Evolutionary conservation across 2,888 invertebrate species (phyloP).

Genomic region (Drosophila macrospina): DNA sequence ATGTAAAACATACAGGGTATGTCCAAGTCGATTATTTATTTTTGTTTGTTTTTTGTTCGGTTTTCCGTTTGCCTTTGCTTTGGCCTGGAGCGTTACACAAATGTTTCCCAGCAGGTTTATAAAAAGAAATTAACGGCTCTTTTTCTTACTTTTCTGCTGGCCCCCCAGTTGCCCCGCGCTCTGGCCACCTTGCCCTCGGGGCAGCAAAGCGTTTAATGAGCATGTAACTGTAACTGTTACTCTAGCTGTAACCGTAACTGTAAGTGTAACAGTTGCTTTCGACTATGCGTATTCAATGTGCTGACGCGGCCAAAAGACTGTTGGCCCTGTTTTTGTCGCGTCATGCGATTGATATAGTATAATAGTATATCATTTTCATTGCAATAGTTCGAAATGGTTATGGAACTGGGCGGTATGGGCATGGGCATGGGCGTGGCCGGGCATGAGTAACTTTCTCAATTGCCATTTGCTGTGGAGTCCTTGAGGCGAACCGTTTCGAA

Average conservation of each 20-base stretch:
- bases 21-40: slow-evolving; percentile 8
- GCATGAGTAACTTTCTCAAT: slow-evolving; percentile 38
- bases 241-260: slow-evolving; percentile 8
- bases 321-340: slow-evolving; percentile 41
- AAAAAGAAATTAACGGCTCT: slow-evolving; percentile 86
- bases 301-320: slow-evolving; percentile 39
- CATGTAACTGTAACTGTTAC: slow-evolving; percentile 59
- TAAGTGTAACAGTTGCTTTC: slow-evolving; percentile 1
- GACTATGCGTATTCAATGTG: slow-evolving; percentile 12
- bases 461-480: slow-evolving; percentile 37
- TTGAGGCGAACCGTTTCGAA: slow-evolving; percentile 73
- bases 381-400: slow-evolving; percentile 7
- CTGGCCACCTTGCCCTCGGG: slow-evolving; percentile 17
- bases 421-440: not conserved
- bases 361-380: slow-evolving; percentile 47
- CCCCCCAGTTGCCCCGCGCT: not conserved
- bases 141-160: slow-evolving; percentile 51
- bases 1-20: not conserved
- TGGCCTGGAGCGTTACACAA: slow-evolving; percentile 62
- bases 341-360: slow-evolving; percentile 58
- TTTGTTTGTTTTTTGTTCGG: slow-evolving; percentile 2
- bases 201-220: slow-evolving; percentile 85
- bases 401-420: not conserved
- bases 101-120: slow-evolving; percentile 86
- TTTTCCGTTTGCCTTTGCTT: slow-evolving; percentile 27